Conservation (phyloP, 2,113 vertebrate genomes). For the Phodopus roborovskii region DNA sequence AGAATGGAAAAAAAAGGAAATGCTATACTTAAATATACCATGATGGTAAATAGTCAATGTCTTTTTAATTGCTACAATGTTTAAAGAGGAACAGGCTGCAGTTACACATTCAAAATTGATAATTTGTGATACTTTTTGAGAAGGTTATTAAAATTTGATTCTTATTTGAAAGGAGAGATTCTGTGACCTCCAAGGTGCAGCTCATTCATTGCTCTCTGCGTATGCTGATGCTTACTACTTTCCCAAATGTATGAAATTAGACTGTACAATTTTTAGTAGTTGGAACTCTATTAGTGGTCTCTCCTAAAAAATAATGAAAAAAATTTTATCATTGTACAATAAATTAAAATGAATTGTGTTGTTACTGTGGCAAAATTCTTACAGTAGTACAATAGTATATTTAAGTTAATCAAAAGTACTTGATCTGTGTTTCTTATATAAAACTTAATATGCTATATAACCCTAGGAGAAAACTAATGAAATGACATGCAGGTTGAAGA, state of each 20-base stretch:
- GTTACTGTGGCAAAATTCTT: not conserved
- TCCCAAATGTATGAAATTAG: not conserved
- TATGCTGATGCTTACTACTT: not conserved
- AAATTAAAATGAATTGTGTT: not conserved
- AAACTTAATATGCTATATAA: not conserved
- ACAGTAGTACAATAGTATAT: not conserved
- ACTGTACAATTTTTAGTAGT: not conserved
- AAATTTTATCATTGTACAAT: not conserved
- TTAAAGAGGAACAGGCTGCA: not conserved
- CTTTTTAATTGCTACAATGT: not conserved
- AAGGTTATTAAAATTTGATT: not conserved
- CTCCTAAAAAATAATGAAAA: not conserved
- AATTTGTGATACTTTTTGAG: not conserved
- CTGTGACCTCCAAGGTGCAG: not conserved
- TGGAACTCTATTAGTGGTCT: accelerated
- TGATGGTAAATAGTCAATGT: not conserved
- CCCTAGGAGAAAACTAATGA: not conserved
- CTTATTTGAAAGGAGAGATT: not conserved
- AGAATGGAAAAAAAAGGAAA: not conserved
- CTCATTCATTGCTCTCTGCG: no score
- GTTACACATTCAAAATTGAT: not conserved
- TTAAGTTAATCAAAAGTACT: not conserved
- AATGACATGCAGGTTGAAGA: not conserved
- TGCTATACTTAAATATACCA: not conserved
- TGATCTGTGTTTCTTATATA: not conserved